Evolutionary conservation across 2,113 vertebrate genomes (phyloP), one percentile per base, ranked within the genome.

Genomic region (Dipodomys merriami): DNA sequence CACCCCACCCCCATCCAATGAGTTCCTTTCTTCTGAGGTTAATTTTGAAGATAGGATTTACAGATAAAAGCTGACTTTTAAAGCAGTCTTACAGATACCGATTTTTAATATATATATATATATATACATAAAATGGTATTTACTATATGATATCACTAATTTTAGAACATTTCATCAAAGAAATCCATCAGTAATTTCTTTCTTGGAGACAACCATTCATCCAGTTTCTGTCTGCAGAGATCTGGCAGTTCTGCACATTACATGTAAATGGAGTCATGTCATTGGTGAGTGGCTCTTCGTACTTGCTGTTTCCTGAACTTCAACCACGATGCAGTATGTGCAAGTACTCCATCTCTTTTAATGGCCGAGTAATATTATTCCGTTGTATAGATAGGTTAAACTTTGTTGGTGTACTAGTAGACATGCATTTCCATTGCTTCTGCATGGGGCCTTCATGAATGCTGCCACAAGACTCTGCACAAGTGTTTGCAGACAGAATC

Each of bases 21-120:
- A 62, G 22, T 68, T 85, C 33, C 73, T 73, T 91, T 53, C 68
- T 86, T 77, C 53, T 73, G 57, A 91, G 49, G 46, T 83, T 88
- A 78, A 91, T 88, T 79, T 65, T 69, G 57, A 96, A 96, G 46
- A 60, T 18, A 49, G 6, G 16, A 39, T 76, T 76, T 69, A 73
- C 25, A 68, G 39, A 39, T 68, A 62, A 85, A 83, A 86, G 30
- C 69, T 72, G 18, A 81, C 62, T 84, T 67, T 39, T 29, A 49
- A 69, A 83, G 74, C n/a, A 79, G 65, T 10, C 72, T 84, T 80
- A 69, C 69, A 83, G 73, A 79, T 64, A 44, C 29, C 18, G 20
- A 73, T 18, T 73, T 6, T 86, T n/a, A n/a, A n/a, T n/a, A 16
- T 16, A 23, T 22, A 27, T 20, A 49, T 78, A n/a, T 94, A 86